Base-by-base conservation (phyloP, 2,113 vertebrate genomes). In the Saguinus imperator region DNA sequence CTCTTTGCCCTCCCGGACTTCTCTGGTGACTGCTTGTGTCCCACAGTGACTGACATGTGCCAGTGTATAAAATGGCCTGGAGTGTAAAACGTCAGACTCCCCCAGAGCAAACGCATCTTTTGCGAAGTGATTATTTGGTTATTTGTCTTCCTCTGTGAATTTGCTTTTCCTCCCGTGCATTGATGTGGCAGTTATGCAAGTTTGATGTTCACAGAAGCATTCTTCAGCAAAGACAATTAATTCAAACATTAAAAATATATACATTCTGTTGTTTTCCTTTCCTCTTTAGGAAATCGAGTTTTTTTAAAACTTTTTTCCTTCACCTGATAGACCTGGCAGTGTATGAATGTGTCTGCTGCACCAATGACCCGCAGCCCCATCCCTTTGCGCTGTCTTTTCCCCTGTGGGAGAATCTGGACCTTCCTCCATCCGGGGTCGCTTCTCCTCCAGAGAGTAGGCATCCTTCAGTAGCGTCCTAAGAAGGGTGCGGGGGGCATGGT, bases 71-170 rank as follows among this genome's bases (percentile, higher is more conserved):
- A 3, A 55, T 10, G 32, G 10, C n/a, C 52, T 35, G 8, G n/a
- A 45, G n/a, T 4, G 1, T 16, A 18, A 35, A 11, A 9, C 43
- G 13, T 45, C 66, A 35, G 64, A 21, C 17, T 57, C 6, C 35
- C 37, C 37, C 10, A 3, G 68, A 10, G 85, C 18, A 57, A 10
- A 68, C 5, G 0, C 0, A 13, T 0, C 20, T 40, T 70, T 50
- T 58, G 64, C 50, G 16, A 75, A 43, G 77, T 45, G 17, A 43
- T 45, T 2, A 18, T 27, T 4, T 1, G 10, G 8, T 32, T 21
- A 8, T 37, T 73, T 5, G 3, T 61, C 7, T n/a, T 70, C 73
- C 50, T 61, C 50, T 45, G 4, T 32, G 23, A 57, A 9, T 37
- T 18, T 50, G 11, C 20, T 21, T 82, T 70, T 76, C 61, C n/a